Evolutionary conservation across 2,113 vertebrate species (phyloP).

Genomic region (Lathamus discolor): DNA sequence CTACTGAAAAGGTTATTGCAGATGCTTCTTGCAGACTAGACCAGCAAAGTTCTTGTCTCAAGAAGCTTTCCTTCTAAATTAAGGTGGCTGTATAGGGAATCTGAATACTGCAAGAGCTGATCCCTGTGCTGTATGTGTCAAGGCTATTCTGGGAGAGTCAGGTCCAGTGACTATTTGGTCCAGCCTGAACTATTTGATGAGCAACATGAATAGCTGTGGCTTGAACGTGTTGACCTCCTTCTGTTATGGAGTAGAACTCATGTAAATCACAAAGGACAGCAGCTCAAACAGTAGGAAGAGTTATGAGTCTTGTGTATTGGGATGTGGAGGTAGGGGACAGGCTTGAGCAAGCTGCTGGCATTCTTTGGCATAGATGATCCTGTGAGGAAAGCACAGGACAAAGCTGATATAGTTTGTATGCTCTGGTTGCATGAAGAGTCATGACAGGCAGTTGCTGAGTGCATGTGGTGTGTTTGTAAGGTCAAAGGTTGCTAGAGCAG

Average conservation of each 20-base stretch:
- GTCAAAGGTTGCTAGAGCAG: neutral
- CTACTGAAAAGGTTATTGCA: neutral
- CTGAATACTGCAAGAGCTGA: neutral
- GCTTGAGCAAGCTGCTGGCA: neutral
- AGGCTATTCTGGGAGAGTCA: neutral
- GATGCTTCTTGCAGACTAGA: neutral
- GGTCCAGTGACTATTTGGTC: neutral
- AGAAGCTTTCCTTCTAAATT: neutral
- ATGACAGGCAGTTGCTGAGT: neutral
- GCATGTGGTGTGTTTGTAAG: neutral
- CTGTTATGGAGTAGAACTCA: neutral
- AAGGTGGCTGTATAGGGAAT: neutral
- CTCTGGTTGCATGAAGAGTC: neutral
- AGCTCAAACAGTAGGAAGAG: neutral
- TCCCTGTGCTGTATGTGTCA: neutral
- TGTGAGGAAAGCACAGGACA: neutral
- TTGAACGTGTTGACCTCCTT: neutral
- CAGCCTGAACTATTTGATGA: neutral
- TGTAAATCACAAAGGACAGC: neutral
- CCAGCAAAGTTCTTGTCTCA: neutral
- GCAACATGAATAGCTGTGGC: neutral
- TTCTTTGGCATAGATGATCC: neutral
- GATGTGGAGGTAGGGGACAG: neutral
- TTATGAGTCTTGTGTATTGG: neutral
- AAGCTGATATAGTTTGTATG: neutral